These are phyloP conservation scores for Loris lydekkerianus DNA, from an alignment of 2,797 vertebrate genomes.

Conservation along the genomic window DNA sequence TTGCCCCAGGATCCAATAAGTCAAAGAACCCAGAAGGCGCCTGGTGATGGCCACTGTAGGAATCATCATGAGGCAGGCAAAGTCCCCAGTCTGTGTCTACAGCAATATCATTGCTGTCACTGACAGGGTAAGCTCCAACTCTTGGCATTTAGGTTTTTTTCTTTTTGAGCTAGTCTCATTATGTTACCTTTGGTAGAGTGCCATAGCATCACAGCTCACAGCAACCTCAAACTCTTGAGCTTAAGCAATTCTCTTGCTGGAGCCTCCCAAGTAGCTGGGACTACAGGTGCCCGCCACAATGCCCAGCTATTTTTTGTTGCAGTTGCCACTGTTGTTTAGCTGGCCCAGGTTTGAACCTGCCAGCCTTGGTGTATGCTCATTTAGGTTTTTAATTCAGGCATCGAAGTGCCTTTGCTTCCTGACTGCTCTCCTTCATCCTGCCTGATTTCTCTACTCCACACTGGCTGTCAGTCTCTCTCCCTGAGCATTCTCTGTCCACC, in stretches of 20 bases:
- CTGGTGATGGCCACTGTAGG: background rate
- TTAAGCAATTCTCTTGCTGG: too few relatives aligned
- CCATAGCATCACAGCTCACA: too few relatives aligned
- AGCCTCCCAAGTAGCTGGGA: too few relatives aligned
- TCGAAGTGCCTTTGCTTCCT: background rate
- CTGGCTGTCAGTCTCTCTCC: background rate
- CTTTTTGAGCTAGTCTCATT: too few relatives aligned
- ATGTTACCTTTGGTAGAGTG: too few relatives aligned
- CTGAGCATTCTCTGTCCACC: background rate
- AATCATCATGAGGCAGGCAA: background rate
- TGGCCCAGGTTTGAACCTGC: too few relatives aligned
- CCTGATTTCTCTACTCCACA: background rate
- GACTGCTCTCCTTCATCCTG: background rate
- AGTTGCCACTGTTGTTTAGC: too few relatives aligned
- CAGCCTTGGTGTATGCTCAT: too few relatives aligned
- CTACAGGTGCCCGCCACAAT: too few relatives aligned
- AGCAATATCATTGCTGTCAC: background rate
- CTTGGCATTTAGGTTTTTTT: background rate
- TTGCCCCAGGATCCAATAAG: background rate
- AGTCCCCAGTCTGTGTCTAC: background rate
- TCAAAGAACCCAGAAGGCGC: background rate
- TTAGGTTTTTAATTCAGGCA: background rate
- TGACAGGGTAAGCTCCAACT: background rate
- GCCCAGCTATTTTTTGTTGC: too few relatives aligned
- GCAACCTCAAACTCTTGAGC: too few relatives aligned